phyloP scores from a whole-genome alignment of 2,797 vertebrate genomes.

The Dryobates pubescens region DNA sequence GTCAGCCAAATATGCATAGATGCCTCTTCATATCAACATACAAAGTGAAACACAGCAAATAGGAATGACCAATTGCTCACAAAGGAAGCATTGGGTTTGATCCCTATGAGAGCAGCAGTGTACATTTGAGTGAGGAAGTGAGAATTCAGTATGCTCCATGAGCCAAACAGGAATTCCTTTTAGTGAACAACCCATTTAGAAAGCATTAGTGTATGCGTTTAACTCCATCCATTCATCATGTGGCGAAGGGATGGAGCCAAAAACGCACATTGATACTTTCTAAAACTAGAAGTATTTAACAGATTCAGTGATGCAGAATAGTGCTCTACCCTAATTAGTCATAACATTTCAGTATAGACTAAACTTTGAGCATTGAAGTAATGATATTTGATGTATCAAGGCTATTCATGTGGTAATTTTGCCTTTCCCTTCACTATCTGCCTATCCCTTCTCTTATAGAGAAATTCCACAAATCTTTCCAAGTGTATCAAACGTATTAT shows the following conservation, averaged over 20 bases:
- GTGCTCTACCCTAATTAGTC: background rate
- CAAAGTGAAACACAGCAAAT: background rate
- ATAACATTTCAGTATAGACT: background rate
- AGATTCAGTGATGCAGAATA: constrained; percentile 2
- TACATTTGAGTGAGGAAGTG: background rate
- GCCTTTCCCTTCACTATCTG: background rate
- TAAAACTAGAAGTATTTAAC: constrained; percentile 20
- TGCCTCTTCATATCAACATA: background rate
- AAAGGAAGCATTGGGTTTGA: background rate
- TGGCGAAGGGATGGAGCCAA: background rate
- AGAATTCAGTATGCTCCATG: background rate
- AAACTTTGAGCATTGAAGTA: constrained; percentile 16
- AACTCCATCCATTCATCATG: background rate
- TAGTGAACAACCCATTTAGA: background rate
- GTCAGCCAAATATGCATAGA: background rate
- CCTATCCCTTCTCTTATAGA: background rate
- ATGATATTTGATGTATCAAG: background rate
- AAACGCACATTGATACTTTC: background rate
- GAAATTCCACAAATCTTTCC: background rate
- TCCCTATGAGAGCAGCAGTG: background rate
- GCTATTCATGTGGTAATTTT: background rate
- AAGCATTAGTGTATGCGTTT: background rate
- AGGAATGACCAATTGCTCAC: background rate
- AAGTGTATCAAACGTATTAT: constrained; percentile 1
- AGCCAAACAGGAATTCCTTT: background rate